Evolutionary conservation across 2,888 invertebrate genomes (phyloP).

Genomic region (Drosophila anomalata): DNA sequence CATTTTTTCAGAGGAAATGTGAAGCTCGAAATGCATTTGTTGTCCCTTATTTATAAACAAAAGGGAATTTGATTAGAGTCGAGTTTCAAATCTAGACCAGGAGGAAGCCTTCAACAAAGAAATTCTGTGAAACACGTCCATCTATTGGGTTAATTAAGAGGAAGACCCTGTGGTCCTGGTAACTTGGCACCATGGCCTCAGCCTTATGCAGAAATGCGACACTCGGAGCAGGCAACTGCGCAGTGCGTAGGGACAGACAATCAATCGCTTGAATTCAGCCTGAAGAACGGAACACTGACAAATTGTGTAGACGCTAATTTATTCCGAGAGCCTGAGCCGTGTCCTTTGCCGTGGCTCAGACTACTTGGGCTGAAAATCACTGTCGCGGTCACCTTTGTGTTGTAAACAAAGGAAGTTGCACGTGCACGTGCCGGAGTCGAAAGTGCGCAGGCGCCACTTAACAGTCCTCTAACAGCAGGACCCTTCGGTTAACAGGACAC

Average conservation of each 20-base stretch:
- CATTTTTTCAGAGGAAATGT: not conserved
- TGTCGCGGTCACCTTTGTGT: constrained; percentile 5
- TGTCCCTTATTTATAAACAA: not conserved
- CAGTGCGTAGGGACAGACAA: constrained; percentile 8
- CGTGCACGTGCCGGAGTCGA: constrained; percentile 39
- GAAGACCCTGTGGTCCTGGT: not conserved
- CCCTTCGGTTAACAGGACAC: constrained; percentile 1
- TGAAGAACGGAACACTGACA: not conserved
- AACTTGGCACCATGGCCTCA: not conserved
- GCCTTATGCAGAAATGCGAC: not conserved
- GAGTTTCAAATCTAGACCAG: not conserved
- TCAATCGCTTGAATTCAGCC: not conserved
- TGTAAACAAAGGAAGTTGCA: constrained; percentile 43
- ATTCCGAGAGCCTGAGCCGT: not conserved
- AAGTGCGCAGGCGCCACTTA: constrained; percentile 52
- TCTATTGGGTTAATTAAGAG: constrained; percentile 16
- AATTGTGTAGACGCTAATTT: constrained; percentile 17
- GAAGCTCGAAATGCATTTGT: not conserved
- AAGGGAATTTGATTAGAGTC: not conserved
- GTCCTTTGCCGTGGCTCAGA: constrained; percentile 1
- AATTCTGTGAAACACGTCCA: not conserved
- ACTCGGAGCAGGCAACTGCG: not conserved
- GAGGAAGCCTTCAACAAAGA: constrained; percentile 2
- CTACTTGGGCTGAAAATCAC: not conserved
- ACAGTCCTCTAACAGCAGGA: constrained; percentile 42